Evolutionary conservation across 2,113 vertebrate species (phyloP), one percentile per base, ranked within the genome.

Genomic region (Nettapus auritus): DNA sequence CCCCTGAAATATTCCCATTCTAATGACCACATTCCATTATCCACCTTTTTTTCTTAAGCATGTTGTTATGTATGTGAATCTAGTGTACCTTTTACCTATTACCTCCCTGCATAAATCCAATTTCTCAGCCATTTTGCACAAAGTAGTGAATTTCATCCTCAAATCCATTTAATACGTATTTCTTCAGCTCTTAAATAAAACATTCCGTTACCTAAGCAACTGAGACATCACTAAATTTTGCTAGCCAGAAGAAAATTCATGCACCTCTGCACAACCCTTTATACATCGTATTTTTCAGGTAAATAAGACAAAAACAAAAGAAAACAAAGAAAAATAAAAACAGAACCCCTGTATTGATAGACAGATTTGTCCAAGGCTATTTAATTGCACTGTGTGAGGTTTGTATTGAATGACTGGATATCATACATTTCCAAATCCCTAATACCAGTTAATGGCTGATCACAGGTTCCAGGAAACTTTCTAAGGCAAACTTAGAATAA

Each of bases 161-260:
- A 52, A 34, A 88, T 76, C 84, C 63, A 88, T 81, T 91, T 93
- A 70, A 33, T 34, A 71, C 16, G 2, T 53, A 62, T 90, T 94
- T 88, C 50, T 66, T 89, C 50, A 76, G 73, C 36, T 96, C 55
- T 84, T 88, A 94, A 96, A 90, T 88, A 95, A 94, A 96, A 82
- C 53, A 89, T 84, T 76, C 52, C 57, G 93, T 95, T 90, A 81
- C 56, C 63, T 90, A 85, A 96, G 84, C 59, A 91, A 91, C 90
- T 86, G 74, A 63, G 55, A 80, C 29, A 82, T 29, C 19, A 42
- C 9, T 60, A 57, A 64, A 78, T 77, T 94, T 79, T 90, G 19
- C 40, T 91, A 77, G 40, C 59, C 42, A 62, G 73, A 68, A 85
- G 36, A 92, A 94, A 92, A 81, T 31, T 2, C 11, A 42, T 18